Conservation (phyloP, 2,113 vertebrate genomes). For the Myrmophylax atrothorax region DNA sequence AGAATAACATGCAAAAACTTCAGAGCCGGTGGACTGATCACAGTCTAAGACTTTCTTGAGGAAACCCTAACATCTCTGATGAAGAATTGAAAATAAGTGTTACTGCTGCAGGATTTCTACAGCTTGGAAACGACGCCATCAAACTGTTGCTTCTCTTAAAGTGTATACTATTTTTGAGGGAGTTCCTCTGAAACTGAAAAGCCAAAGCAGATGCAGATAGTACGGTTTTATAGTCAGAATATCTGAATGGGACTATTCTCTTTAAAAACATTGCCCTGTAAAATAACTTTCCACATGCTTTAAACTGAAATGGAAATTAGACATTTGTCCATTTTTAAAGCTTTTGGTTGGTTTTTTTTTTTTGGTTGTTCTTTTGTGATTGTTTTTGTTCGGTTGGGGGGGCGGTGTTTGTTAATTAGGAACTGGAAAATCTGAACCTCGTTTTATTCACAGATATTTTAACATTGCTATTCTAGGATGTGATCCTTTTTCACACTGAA, state of each 20-base stretch:
- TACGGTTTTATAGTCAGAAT: background rate
- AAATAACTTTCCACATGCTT: background rate
- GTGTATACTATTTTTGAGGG: background rate
- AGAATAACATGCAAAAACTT: background rate
- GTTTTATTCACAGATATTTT: background rate
- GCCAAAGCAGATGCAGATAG: background rate
- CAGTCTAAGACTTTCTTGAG: background rate
- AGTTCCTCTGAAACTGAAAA: background rate
- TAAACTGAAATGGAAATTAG: background rate
- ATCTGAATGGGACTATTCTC: background rate
- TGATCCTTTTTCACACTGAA: constrained; percentile 39
- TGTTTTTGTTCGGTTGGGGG: background rate
- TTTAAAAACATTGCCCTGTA: background rate
- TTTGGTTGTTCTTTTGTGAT: background rate
- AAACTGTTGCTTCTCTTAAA: background rate
- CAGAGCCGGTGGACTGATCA: background rate
- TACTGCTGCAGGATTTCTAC: background rate
- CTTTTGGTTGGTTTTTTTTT: background rate
- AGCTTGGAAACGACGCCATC: background rate
- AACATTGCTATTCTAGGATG: background rate
- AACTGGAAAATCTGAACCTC: background rate
- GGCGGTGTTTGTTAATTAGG: background rate
- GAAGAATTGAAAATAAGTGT: background rate
- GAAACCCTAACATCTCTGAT: background rate
- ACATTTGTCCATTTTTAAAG: background rate